Evolutionary conservation across 2,113 vertebrate species (phyloP).

Genomic region (Dipodomys spectabilis): DNA sequence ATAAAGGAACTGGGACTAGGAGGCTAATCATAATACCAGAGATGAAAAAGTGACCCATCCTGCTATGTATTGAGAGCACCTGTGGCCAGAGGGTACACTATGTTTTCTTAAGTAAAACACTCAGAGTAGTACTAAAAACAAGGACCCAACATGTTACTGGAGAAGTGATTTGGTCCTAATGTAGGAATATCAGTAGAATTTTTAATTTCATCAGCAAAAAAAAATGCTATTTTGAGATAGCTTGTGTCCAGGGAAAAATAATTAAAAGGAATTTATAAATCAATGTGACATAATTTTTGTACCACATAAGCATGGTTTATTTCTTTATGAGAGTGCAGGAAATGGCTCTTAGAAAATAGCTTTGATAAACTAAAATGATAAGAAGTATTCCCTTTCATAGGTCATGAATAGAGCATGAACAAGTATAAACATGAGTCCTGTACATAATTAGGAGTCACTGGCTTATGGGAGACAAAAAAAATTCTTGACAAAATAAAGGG

Average conservation of each 20-base stretch:
- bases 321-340: neutral
- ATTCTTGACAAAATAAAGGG: neutral
- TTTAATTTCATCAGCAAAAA: neutral
- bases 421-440: neutral
- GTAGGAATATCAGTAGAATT: neutral
- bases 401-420: neutral
- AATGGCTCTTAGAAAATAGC: neutral
- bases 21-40: constrained; percentile 14
- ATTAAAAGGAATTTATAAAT: constrained; percentile 1
- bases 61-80: neutral
- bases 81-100: neutral
- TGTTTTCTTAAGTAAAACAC: neutral
- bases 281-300: neutral
- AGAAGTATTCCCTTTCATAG: neutral
- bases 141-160: neutral
- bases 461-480: neutral
- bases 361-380: neutral
- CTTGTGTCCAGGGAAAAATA: constrained; percentile 7
- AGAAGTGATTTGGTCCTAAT: neutral
- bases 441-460: neutral
- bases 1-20: neutral
- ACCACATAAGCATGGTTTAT: neutral
- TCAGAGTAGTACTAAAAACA: neutral
- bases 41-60: neutral
- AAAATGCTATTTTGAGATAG: neutral